Percentiles rank a stretch among this genome's conserved stretches.
These are phyloP conservation scores for Xylocopa sonorina DNA, from an alignment of 1,140 invertebrate genomes.

Conservation along the genomic window DNA sequence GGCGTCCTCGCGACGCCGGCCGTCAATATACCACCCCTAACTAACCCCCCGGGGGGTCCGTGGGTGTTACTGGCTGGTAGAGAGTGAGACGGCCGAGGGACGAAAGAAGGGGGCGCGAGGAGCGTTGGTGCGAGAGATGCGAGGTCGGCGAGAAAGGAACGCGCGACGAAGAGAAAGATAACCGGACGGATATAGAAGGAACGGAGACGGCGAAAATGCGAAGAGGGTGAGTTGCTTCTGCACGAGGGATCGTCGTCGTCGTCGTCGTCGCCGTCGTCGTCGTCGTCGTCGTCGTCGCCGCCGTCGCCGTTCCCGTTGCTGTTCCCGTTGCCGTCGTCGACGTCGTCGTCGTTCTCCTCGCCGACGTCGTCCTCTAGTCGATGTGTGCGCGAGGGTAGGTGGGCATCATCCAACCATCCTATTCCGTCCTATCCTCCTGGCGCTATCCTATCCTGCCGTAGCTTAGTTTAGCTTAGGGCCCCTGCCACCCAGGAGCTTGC, in stretches of 20 bases:
- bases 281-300: slow-evolving; percentile 14
- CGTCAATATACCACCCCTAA: slow-evolving; percentile 82
- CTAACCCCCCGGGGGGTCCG: slow-evolving; percentile 78
- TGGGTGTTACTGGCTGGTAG: slow-evolving; percentile 68
- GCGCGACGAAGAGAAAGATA: slow-evolving; percentile 52
- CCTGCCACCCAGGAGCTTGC: slow-evolving; percentile 64
- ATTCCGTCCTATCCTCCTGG: slow-evolving; percentile 71
- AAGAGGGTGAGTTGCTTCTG: slow-evolving; percentile 62
- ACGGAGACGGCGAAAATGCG: slow-evolving; percentile 56
- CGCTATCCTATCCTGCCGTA: slow-evolving; percentile 73
- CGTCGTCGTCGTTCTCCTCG: slow-evolving; percentile 50
- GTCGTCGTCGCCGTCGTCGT: slow-evolving; percentile 33
- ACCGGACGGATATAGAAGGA: slow-evolving; percentile 46
- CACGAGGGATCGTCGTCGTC: slow-evolving; percentile 60
- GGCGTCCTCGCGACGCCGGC: slow-evolving; percentile 82
- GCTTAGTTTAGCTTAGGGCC: slow-evolving; percentile 79
- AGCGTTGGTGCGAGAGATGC: slow-evolving; percentile 21
- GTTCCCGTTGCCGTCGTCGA: slow-evolving; percentile 37
- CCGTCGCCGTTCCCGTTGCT: slow-evolving; percentile 1
- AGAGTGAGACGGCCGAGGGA: slow-evolving; percentile 49
- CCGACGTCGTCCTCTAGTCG: slow-evolving; percentile 47
- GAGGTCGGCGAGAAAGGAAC: slow-evolving; percentile 52
- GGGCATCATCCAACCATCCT: slow-evolving; percentile 60
- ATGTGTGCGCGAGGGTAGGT: slow-evolving; percentile 62
- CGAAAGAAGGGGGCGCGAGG: slow-evolving; percentile 44